These are phyloP conservation scores for Psix sp. DNA, from an alignment of 1,140 invertebrate genomes.

Conservation along the genomic window DNA sequence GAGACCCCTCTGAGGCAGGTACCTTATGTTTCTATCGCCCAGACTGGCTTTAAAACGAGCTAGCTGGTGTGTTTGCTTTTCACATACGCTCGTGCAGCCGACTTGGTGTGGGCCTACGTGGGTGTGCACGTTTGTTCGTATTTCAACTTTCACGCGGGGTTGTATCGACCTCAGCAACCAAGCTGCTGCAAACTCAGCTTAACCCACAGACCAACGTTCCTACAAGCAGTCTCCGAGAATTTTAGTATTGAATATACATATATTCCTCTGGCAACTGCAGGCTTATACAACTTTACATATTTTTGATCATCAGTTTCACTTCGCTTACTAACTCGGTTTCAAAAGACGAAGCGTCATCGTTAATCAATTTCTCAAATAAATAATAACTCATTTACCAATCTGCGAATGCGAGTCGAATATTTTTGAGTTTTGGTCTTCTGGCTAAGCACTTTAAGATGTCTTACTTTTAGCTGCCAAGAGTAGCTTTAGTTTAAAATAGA, in stretches of 20 bases:
- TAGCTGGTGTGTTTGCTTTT: slow-evolving; percentile 43
- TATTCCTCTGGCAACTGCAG: slow-evolving; percentile 1
- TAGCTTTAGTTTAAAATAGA: slow-evolving; percentile 9
- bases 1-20: slow-evolving; percentile 8
- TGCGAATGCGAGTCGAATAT: no score
- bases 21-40: slow-evolving; percentile 31
- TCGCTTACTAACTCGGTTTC: slow-evolving; percentile 2
- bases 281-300: slow-evolving; percentile 18
- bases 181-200: slow-evolving; percentile 47
- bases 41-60: slow-evolving; percentile 37
- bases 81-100: slow-evolving; percentile 22
- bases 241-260: slow-evolving; percentile 27
- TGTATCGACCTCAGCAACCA: slow-evolving; percentile 48
- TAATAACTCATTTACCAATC: no score
- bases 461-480: slow-evolving; percentile 1
- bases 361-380: no score
- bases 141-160: slow-evolving; percentile 48
- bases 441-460: slow-evolving; percentile 3
- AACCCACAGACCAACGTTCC: slow-evolving; percentile 36
- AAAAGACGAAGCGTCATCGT: no score
- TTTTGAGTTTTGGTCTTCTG: not conserved
- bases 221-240: slow-evolving; percentile 31
- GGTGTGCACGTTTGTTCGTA: slow-evolving; percentile 40
- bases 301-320: slow-evolving; percentile 9
- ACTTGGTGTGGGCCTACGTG: slow-evolving; percentile 29